These are phyloP conservation scores for Pao palembangensis DNA, from an alignment of 2,113 vertebrate species.

Conservation along the genomic window DNA sequence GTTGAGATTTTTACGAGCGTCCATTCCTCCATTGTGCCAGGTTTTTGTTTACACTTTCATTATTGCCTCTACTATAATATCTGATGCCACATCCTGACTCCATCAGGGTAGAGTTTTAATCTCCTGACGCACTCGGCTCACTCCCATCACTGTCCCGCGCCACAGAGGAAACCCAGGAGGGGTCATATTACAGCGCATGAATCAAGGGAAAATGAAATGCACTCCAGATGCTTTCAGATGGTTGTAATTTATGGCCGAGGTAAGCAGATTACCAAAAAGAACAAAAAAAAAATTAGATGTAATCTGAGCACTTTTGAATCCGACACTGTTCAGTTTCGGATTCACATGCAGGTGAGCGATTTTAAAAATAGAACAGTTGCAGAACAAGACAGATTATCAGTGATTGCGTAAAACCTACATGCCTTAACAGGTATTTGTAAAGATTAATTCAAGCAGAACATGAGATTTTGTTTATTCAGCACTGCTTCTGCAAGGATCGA, in stretches of 20 bases:
- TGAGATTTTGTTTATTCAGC: constrained; percentile 55
- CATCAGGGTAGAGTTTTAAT: constrained; percentile 80
- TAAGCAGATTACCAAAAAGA: constrained; percentile 74
- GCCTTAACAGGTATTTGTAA: constrained; percentile 6
- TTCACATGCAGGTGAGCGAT: constrained; percentile 82
- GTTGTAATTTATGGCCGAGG: constrained; percentile 93
- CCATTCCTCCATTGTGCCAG: constrained; percentile 75
- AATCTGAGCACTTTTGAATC: constrained; percentile 81
- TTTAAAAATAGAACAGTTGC: constrained; percentile 79
- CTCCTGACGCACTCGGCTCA: constrained; percentile 78
- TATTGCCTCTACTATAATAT: constrained; percentile 81
- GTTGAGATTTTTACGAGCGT: constrained; percentile 70
- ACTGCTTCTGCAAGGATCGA: constrained; percentile 49
- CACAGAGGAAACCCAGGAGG: constrained; percentile 84
- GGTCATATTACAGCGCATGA: constrained; percentile 90
- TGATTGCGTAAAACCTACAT: neutral
- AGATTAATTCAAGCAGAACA: constrained; percentile 18
- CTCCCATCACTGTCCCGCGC: constrained; percentile 79
- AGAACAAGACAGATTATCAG: neutral
- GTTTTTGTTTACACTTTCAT: constrained; percentile 89
- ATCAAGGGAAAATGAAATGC: constrained; percentile 94
- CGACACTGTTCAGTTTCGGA: constrained; percentile 78
- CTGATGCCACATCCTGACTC: constrained; percentile 82
- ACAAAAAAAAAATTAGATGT: constrained; percentile 78
- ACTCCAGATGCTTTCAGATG: constrained; percentile 87